These are phyloP conservation scores for Cephus pulcher DNA, from an alignment of 2,888 invertebrate genomes.

Conservation along the genomic window DNA sequence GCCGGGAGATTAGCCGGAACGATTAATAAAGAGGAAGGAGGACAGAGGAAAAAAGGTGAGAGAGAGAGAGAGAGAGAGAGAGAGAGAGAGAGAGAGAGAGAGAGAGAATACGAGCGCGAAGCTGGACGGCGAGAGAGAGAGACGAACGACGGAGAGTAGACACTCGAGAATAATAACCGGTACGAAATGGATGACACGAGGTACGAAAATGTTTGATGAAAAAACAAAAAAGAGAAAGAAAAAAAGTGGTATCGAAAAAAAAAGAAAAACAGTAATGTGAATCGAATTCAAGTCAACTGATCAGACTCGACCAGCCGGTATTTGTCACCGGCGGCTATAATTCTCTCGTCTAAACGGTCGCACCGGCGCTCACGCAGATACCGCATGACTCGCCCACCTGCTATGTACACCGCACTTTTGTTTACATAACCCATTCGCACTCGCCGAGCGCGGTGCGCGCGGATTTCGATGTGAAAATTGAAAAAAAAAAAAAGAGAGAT, in stretches of 20 bases:
- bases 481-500: background rate
- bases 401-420: conserved; percentile 51
- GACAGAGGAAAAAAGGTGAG: background rate
- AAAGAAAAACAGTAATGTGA: background rate
- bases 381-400: conserved; percentile 53
- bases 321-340: background rate
- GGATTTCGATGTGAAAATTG: background rate
- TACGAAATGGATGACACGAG: background rate
- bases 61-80: background rate
- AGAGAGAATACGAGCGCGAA: background rate
- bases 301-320: background rate
- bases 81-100: background rate
- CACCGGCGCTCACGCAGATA: conserved; percentile 33
- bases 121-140: background rate
- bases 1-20: background rate
- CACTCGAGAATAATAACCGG: background rate
- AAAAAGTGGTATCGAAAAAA: too few relatives aligned
- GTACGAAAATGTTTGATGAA: background rate
- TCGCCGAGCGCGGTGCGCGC: conserved; percentile 4
- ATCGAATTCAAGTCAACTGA: background rate
- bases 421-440: conserved; percentile 49
- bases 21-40: background rate
- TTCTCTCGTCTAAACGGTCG: conserved; percentile 1
- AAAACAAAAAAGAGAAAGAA: too few relatives aligned
- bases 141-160: background rate